Evolutionary conservation across 2,113 vertebrate genomes (phyloP).

Genomic region (Microtus richardsoni): DNA sequence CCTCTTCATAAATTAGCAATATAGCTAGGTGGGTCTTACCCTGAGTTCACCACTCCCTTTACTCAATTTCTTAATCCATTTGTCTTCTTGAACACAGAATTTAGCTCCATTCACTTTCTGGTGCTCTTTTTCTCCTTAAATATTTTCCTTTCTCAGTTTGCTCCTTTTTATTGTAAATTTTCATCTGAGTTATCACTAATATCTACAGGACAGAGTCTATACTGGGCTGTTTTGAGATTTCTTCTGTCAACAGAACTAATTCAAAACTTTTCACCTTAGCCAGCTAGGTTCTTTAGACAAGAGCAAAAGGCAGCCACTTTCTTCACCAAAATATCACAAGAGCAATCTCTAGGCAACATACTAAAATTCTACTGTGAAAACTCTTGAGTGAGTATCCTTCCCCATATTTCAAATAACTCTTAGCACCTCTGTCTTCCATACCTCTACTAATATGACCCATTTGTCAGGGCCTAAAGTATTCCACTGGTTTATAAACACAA

Average conservation of each 20-base stretch:
- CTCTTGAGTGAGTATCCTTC: neutral
- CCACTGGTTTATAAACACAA: neutral
- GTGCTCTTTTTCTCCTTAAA: neutral
- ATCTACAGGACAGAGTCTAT: neutral
- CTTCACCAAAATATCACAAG: neutral
- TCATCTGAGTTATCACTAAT: neutral
- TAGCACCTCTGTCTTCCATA: neutral
- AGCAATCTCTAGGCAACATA: neutral
- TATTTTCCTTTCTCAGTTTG: neutral
- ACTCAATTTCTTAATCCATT: neutral
- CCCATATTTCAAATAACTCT: neutral
- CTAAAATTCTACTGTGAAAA: neutral
- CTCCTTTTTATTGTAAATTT: neutral
- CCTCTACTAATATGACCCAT: neutral
- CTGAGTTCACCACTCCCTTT: neutral
- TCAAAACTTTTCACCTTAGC: neutral
- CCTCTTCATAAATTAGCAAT: neutral
- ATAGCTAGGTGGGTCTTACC: neutral
- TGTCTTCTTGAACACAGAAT: neutral
- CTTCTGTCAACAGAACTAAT: neutral
- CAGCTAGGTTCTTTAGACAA: neutral
- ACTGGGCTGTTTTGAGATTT: neutral
- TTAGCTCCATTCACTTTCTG: neutral
- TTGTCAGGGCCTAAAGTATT: neutral
- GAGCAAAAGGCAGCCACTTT: too few relatives aligned